phyloP scores from a whole-genome alignment of 2,113 vertebrate species.

The Mastomys coucha region DNA sequence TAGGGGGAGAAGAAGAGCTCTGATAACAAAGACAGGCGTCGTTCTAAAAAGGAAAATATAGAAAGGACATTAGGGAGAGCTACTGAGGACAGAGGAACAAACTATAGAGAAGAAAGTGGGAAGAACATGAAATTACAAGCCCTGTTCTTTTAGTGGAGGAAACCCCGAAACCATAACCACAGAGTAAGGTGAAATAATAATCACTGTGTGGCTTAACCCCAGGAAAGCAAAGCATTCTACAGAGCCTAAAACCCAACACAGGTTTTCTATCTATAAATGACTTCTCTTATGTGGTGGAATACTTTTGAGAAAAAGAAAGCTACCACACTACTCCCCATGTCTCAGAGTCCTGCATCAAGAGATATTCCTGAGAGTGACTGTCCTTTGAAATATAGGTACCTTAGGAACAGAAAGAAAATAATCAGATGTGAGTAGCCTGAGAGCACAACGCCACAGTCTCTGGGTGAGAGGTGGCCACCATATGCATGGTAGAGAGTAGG shows the following conservation, averaged over 20 bases:
- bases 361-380: too few relatives aligned
- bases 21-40: not conserved
- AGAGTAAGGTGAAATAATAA: not conserved
- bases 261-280: not conserved
- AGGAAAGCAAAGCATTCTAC: not conserved
- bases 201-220: not conserved
- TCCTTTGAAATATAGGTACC: not conserved
- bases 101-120: not conserved
- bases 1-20: not conserved
- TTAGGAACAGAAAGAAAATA: not conserved
- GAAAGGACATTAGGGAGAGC: too few relatives aligned
- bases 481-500: not conserved
- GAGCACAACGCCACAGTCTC: not conserved
- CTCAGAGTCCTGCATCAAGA: not conserved
- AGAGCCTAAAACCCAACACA: accelerated
- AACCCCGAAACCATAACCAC: not conserved
- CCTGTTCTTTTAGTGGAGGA: not conserved
- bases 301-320: not conserved
- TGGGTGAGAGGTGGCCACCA: not conserved
- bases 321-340: not conserved
- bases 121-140: not conserved
- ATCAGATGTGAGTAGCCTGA: not conserved
- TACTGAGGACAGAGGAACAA: not conserved
- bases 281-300: not conserved
- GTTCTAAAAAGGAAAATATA: not conserved